Evolutionary conservation across 2,113 vertebrate species (phyloP).

Genomic region (Brachypodius melanocephalos): DNA sequence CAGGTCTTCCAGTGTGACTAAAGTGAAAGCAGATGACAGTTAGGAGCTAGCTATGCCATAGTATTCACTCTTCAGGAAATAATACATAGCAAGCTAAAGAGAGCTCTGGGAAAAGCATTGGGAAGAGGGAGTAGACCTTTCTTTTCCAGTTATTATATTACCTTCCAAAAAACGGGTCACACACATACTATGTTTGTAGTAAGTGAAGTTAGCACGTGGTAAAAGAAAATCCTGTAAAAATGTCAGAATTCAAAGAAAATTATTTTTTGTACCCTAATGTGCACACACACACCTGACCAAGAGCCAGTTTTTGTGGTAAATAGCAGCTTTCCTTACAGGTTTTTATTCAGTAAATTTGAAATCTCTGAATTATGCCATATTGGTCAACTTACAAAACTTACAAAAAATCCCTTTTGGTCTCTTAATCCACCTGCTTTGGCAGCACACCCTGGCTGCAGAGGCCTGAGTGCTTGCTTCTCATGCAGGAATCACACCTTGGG

Average conservation of each 20-base stretch:
- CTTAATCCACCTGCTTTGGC: neutral
- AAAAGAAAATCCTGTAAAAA: neutral
- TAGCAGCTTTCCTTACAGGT: neutral
- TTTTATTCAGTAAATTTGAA: neutral
- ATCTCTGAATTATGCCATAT: neutral
- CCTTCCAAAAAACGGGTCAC: neutral
- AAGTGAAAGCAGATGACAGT: neutral
- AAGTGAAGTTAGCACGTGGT: neutral
- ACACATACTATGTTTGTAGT: neutral
- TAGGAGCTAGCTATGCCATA: neutral
- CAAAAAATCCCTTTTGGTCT: neutral
- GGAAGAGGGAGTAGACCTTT: neutral
- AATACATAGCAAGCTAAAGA: neutral
- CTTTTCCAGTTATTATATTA: neutral
- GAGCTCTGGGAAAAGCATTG: neutral
- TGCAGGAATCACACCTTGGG: neutral
- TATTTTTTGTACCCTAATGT: neutral
- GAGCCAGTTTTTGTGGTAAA: neutral
- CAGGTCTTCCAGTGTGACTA: neutral
- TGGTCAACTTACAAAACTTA: neutral
- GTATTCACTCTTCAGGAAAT: neutral
- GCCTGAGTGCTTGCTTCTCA: neutral
- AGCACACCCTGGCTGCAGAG: neutral
- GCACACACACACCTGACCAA: no score
- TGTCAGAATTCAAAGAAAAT: neutral